Conservation (phyloP, 2,888 invertebrate genomes). For the Gisinianus flammeolus region DNA sequence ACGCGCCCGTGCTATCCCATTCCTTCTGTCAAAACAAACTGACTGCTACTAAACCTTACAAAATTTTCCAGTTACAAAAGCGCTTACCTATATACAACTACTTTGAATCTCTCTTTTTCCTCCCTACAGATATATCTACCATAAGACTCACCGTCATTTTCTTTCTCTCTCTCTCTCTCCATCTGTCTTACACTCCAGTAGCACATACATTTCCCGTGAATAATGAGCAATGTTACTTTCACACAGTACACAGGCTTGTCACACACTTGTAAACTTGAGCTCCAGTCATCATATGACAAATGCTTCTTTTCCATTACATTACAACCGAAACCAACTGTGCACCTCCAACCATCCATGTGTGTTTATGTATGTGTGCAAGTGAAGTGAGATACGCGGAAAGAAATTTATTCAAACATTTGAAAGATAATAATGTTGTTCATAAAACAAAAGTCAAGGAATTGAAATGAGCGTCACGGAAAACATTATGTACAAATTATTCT, state of each 20-base stretch:
- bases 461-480: no score
- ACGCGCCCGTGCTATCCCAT: neutral
- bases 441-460: conserved; percentile 14
- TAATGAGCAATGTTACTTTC: neutral
- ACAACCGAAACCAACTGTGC: neutral
- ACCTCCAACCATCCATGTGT: neutral
- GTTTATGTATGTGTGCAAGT: neutral
- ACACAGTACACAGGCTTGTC: neutral
- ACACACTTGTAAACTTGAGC: conserved; percentile 22
- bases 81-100: no score
- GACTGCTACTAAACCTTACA: neutral
- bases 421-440: neutral
- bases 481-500: no score
- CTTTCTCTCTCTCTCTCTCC: conserved; percentile 4
- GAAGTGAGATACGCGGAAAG: neutral
- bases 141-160: neutral
- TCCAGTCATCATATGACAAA: conserved; percentile 37
- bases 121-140: no score
- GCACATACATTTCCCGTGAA: neutral
- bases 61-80: conserved; percentile 2
- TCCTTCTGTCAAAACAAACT: conserved; percentile 14
- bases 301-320: conserved; percentile 30
- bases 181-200: neutral
- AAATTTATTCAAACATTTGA: conserved; percentile 16
- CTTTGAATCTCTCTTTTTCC: conserved; percentile 3